Percentiles rank a stretch among this genome's conserved stretches.
These are phyloP conservation scores for Athalia circularis DNA, from an alignment of 2,888 invertebrate genomes.

Conservation along the genomic window DNA sequence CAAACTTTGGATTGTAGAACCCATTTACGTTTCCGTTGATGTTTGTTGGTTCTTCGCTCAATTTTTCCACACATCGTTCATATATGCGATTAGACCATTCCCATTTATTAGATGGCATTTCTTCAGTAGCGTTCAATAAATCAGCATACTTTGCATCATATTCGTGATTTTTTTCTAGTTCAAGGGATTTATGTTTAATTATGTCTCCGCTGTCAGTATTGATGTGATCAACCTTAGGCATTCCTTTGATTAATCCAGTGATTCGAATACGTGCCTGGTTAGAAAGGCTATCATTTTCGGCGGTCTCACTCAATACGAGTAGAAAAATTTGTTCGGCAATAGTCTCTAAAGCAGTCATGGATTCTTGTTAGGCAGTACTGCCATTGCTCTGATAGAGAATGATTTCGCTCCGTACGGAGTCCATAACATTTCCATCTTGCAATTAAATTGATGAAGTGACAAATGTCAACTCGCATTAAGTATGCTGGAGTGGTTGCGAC, in stretches of 20 bases:
- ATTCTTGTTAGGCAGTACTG: slow-evolving; percentile 13
- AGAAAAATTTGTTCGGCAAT: slow-evolving; percentile 7
- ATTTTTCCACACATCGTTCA: background rate
- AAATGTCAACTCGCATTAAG: slow-evolving; percentile 11
- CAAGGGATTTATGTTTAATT: slow-evolving; percentile 17
- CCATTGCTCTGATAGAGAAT: background rate
- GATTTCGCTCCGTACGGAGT: background rate
- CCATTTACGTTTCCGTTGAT: slow-evolving; percentile 27
- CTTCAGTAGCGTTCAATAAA: too few species aligned
- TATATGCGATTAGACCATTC: too few species aligned
- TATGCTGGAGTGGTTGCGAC: background rate
- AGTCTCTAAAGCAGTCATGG: background rate
- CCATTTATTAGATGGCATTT: too few species aligned
- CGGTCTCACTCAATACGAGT: slow-evolving; percentile 7
- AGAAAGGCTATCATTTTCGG: slow-evolving; percentile 1
- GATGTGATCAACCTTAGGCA: background rate
- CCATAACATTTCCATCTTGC: slow-evolving; percentile 16
- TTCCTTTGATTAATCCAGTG: background rate
- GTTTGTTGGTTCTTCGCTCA: background rate
- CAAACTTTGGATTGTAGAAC: slow-evolving; percentile 30
- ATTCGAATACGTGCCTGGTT: slow-evolving; percentile 12
- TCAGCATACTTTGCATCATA: too few species aligned
- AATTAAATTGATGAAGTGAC: slow-evolving; percentile 18
- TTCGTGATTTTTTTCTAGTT: too few species aligned
- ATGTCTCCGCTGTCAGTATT: background rate